phyloP scores from a whole-genome alignment of 2,797 vertebrate species.

The Scyliorhinus canicula region DNA sequence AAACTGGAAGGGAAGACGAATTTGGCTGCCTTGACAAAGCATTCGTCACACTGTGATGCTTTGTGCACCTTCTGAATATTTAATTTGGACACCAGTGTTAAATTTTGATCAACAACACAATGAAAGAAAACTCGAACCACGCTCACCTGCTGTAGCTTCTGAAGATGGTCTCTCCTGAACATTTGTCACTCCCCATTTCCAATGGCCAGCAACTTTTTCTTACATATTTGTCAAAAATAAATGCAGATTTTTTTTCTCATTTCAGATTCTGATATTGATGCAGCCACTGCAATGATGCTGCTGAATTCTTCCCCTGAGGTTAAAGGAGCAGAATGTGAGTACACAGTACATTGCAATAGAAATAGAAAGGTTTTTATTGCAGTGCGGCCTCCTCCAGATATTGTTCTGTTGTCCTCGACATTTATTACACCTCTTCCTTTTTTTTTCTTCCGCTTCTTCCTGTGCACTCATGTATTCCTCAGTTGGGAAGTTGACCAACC shows the following conservation, averaged over 20 bases:
- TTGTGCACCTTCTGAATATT: conserved; percentile 23
- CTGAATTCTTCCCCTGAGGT: conserved; percentile 73
- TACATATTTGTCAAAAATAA: conserved; percentile 35
- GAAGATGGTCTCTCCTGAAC: neutral
- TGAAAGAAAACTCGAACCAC: neutral
- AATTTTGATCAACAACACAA: neutral
- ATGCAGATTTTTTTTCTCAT: conserved; percentile 47
- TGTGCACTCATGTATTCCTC: neutral
- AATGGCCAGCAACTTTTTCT: conserved; percentile 37
- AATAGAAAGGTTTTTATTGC: conserved; percentile 34
- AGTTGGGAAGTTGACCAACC: neutral
- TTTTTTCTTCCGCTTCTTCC: neutral
- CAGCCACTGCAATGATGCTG: conserved; percentile 74
- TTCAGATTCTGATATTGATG: conserved; percentile 69
- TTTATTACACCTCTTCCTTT: neutral
- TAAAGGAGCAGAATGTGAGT: conserved; percentile 71
- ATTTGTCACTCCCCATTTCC: conserved; percentile 37
- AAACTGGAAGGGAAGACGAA: conserved; percentile 1
- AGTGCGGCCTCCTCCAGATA: conserved; percentile 18
- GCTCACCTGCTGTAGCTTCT: neutral
- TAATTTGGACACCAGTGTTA: conserved; percentile 1
- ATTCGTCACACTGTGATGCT: neutral
- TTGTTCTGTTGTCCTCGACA: neutral
- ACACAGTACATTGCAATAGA: conserved; percentile 52
- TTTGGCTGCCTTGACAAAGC: conserved; percentile 18